These are phyloP conservation scores for Synergus umbraculus DNA, from an alignment of 2,888 invertebrate genomes.

Conservation along the genomic window DNA sequence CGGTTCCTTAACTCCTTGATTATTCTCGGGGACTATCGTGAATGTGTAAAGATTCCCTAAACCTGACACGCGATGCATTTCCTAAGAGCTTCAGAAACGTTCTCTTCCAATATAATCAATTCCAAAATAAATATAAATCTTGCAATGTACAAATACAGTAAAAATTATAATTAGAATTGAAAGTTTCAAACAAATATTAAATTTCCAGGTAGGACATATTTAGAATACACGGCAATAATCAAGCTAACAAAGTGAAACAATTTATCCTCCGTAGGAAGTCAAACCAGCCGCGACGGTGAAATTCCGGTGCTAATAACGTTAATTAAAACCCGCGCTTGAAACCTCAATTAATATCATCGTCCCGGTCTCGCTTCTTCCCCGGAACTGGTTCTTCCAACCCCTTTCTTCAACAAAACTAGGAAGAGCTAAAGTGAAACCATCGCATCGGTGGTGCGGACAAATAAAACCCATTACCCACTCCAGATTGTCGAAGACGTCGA, in stretches of 20 bases:
- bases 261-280: constrained; percentile 29
- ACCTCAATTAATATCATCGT: constrained; percentile 74
- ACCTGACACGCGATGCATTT: constrained; percentile 38
- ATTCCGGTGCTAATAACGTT: constrained; percentile 72
- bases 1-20: constrained; percentile 62
- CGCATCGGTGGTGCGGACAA: constrained; percentile 67
- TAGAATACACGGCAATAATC: constrained; percentile 24
- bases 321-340: constrained; percentile 72
- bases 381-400: constrained; percentile 47
- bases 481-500: constrained; percentile 59
- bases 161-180: background rate
- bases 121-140: constrained; percentile 23
- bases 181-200: background rate
- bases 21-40: constrained; percentile 64
- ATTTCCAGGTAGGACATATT: constrained; percentile 13
- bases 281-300: constrained; percentile 46
- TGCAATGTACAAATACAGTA: too few species aligned
- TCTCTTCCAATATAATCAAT: constrained; percentile 26
- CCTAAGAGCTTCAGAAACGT: constrained; percentile 31
- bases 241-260: constrained; percentile 36
- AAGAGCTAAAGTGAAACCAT: constrained; percentile 51
- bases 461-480: constrained; percentile 76
- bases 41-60: constrained; percentile 63
- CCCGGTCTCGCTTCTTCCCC: constrained; percentile 46
- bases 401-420: constrained; percentile 49